Percentiles rank a stretch among this genome's conserved stretches.
phyloP scores from a whole-genome alignment of 2,888 invertebrate genomes.

The Ormia ochracea region DNA sequence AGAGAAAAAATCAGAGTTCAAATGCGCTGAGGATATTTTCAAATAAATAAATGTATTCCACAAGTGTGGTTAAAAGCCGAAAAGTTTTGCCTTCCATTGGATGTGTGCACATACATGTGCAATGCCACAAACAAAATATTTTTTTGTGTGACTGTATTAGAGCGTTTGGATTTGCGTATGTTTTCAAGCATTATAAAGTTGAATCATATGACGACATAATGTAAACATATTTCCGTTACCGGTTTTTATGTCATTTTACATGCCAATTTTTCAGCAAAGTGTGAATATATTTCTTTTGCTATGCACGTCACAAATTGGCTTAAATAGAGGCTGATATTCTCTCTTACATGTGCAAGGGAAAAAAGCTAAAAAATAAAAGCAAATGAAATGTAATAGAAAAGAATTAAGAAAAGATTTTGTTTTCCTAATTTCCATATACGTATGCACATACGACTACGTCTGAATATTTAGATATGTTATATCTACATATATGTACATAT shows the following conservation, averaged over 20 bases:
- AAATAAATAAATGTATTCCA: not conserved
- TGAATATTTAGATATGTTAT: too few species aligned
- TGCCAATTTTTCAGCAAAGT: constrained; percentile 40
- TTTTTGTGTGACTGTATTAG: not conserved
- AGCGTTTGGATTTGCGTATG: constrained; percentile 1
- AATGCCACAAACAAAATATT: constrained; percentile 8
- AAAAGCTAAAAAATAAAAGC: not conserved
- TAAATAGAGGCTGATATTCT: not conserved
- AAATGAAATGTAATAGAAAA: not conserved
- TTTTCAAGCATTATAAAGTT: constrained; percentile 38
- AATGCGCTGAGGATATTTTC: not conserved
- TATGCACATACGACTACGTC: too few species aligned
- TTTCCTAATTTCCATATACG: too few species aligned
- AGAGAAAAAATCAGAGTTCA: not conserved
- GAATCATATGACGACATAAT: constrained; percentile 70
- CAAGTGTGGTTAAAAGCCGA: not conserved
- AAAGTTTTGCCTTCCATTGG: not conserved
- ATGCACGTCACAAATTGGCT: not conserved
- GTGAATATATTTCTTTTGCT: not conserved
- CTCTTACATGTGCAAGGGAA: not conserved
- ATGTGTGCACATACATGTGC: not conserved
- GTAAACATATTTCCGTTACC: constrained; percentile 74
- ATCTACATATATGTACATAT: too few species aligned
- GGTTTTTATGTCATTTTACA: constrained; percentile 65
- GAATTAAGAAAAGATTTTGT: not conserved